Evolutionary conservation across 2,113 vertebrate species (phyloP).

Genomic region (Monopterus albus): DNA sequence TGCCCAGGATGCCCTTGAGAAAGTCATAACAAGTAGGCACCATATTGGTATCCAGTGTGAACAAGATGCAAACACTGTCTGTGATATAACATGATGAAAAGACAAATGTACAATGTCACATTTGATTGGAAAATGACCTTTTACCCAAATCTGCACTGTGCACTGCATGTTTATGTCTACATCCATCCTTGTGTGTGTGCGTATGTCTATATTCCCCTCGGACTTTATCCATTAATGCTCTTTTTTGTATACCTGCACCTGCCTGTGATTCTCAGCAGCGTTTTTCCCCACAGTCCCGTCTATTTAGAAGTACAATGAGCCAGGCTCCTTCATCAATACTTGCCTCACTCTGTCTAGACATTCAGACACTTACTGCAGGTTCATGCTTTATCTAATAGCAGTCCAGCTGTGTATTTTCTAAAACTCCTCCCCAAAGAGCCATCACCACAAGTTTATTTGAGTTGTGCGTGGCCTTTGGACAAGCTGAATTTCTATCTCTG

Average conservation of each 20-base stretch:
- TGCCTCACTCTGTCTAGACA: conserved; percentile 34
- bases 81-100: too few relatives aligned
- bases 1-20: not conserved
- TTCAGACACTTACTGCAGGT: conserved; percentile 28
- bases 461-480: conserved; percentile 17
- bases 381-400: conserved; percentile 43
- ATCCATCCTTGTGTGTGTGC: not conserved
- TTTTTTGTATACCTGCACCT: not conserved
- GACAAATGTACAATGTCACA: too few relatives aligned
- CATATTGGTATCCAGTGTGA: not conserved
- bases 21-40: not conserved
- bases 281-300: not conserved
- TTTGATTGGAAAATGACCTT: too few relatives aligned
- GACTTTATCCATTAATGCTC: not conserved
- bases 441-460: conserved; percentile 23
- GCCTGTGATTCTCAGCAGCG: conserved; percentile 12
- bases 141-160: too few relatives aligned
- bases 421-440: conserved; percentile 27
- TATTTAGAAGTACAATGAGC: conserved; percentile 9
- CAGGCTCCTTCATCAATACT: conserved; percentile 11
- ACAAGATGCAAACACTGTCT: too few relatives aligned
- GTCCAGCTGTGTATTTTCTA: conserved; percentile 18
- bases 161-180: too few relatives aligned
- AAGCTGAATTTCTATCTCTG: conserved; percentile 16
- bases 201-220: not conserved